A percentile compares a stretch with the other conserved stretches of the same genome.
Conservation (phyloP, 2,113 vertebrate species). For the Neogobius melanostomus region DNA sequence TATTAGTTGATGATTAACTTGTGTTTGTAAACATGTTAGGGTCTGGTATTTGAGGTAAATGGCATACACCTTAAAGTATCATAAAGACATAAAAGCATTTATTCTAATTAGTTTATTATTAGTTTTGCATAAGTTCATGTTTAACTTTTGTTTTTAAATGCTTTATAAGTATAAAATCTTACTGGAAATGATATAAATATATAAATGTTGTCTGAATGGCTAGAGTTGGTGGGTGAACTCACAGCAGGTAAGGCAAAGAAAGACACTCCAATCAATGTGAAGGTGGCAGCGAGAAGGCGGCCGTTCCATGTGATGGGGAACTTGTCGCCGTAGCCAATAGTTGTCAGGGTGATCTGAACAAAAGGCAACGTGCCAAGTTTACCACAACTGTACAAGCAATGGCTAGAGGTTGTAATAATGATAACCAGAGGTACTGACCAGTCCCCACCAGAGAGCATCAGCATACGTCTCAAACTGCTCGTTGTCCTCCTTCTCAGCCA, state of each 20-base stretch:
- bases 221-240: conserved; percentile 47
- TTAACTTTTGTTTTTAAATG: too few species aligned
- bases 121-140: too few species aligned
- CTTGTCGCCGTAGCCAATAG: conserved; percentile 97
- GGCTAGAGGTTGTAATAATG: background rate
- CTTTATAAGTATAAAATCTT: too few species aligned
- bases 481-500: conserved; percentile 98
- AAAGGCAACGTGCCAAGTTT: background rate
- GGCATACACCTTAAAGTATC: too few species aligned
- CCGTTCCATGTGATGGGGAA: conserved; percentile 97
- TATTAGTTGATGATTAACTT: too few species aligned
- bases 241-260: conserved; percentile 97
- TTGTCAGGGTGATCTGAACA: conserved; percentile 92
- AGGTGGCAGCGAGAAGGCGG: conserved; percentile 90
- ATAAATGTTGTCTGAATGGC: background rate
- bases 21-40: background rate
- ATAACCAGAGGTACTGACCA: conserved; percentile 82
- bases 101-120: too few species aligned
- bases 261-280: conserved; percentile 94
- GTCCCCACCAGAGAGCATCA: conserved; percentile 98
- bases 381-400: background rate
- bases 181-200: too few species aligned
- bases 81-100: too few species aligned
- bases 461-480: conserved; percentile 96
- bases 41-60: too few species aligned